These are phyloP conservation scores for Lordiphosa mommai DNA, from an alignment of 1,140 invertebrate species.

Conservation along the genomic window DNA sequence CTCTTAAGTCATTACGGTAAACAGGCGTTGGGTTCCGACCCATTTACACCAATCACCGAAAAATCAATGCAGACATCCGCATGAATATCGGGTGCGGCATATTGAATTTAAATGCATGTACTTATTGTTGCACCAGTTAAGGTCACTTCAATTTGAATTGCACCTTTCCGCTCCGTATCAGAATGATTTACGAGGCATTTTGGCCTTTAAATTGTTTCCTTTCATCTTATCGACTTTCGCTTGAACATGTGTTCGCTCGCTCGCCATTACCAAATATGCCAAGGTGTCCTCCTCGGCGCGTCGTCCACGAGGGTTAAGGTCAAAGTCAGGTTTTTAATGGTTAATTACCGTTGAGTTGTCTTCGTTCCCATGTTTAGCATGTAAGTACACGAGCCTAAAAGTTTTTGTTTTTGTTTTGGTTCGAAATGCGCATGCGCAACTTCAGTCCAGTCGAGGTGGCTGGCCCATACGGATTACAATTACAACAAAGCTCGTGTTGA, in stretches of 20 bases:
- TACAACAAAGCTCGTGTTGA: slow-evolving; percentile 40
- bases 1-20: slow-evolving; percentile 40
- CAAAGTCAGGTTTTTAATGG: slow-evolving; percentile 68
- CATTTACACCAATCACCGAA: slow-evolving; percentile 65
- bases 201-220: slow-evolving; percentile 31
- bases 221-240: slow-evolving; percentile 33
- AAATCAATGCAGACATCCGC: slow-evolving; percentile 49
- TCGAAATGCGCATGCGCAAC: slow-evolving; percentile 23
- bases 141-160: slow-evolving; percentile 41
- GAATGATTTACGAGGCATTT: slow-evolving; percentile 62
- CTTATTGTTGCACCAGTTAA: slow-evolving; percentile 39
- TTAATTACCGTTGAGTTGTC: slow-evolving; percentile 60
- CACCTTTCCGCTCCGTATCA: slow-evolving; percentile 38
- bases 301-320: slow-evolving; percentile 61
- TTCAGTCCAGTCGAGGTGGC: slow-evolving; percentile 31
- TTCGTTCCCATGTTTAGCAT: slow-evolving; percentile 55
- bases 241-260: slow-evolving; percentile 21
- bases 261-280: slow-evolving; percentile 30
- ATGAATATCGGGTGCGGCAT: slow-evolving; percentile 34
- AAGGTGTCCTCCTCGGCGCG: slow-evolving; percentile 7
- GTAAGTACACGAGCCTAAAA: slow-evolving; percentile 23
- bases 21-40: slow-evolving; percentile 25
- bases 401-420: no score
- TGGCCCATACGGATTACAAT: slow-evolving; percentile 49
- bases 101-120: slow-evolving; percentile 51